A percentile compares a stretch with the other conserved stretches of the same genome.
Evolutionary conservation across 2,797 vertebrate genomes (phyloP).

Genomic region (Pipistrellus nathusii): DNA sequence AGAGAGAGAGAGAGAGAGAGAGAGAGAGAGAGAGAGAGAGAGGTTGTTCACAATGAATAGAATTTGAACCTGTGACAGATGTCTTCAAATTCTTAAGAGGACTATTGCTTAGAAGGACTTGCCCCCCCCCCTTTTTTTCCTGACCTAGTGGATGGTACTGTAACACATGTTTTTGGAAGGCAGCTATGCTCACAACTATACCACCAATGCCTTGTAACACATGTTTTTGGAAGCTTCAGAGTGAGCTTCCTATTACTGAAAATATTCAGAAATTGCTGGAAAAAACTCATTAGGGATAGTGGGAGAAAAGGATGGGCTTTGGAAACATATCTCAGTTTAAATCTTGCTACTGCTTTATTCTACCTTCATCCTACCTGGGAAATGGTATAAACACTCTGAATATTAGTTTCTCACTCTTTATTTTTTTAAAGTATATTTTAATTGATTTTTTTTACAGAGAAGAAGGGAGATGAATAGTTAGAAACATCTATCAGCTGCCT

Average conservation of each 20-base stretch:
- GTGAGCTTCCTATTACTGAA: constrained; percentile 43
- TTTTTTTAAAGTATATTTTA: too few species aligned
- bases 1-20: too few species aligned
- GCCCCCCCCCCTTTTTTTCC: neutral
- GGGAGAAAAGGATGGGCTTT: constrained; percentile 1
- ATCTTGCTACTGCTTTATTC: neutral
- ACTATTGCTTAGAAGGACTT: neutral
- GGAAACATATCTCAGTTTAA: constrained; percentile 47
- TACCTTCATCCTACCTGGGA: neutral
- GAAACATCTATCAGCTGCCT: too few species aligned
- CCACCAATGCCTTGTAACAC: constrained; percentile 49
- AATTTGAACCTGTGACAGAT: constrained; percentile 8
- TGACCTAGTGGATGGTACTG: neutral
- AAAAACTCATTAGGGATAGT: constrained; percentile 38
- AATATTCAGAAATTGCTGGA: neutral
- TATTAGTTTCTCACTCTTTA: constrained; percentile 22
- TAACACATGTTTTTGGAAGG: constrained; percentile 67
- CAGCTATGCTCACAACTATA: constrained; percentile 91
- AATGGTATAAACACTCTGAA: constrained; percentile 24
- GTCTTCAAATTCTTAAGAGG: constrained; percentile 14
- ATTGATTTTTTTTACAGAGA: too few species aligned
- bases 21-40: too few species aligned
- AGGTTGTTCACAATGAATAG: neutral
- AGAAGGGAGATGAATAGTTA: too few species aligned
- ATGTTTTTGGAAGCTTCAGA: constrained; percentile 33